Evolutionary conservation across 30 jellyfish, hydroid and myxozoan genomes (phyloP), one percentile per base, ranked within the genome.

Genomic region (Rhopilema esculentum): DNA sequence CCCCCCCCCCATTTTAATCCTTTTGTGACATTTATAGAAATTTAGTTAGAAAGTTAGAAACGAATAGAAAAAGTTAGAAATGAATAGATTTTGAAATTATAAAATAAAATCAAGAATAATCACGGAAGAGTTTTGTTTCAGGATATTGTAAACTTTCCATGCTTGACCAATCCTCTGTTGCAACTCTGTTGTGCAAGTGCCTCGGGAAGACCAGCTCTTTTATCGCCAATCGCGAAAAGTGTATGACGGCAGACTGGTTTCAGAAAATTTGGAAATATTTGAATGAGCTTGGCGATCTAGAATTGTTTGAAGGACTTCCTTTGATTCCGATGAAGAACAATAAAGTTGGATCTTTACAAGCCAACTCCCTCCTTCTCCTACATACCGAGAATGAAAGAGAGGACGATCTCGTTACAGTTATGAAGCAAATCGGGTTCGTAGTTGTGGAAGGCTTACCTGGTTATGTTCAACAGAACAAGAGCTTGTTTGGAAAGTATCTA

Each of bases 291-390:
- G 63, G 82, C 1, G 66, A 70, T 20, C 16, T 83, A 0, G 67
- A n/a, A 27, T 4, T 31, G 19, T 50, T 91, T 22, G 85, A 83
- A 16, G 97, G 97, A n/a, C 21, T 91, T 49, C 92, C 94, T 2
- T 22, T 91, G 6, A 75, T 91, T 16, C 94, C 91, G 4, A 20
- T 77, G 52, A 69, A 70, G 19, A 52, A 52, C 85, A 74, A 33
- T 1, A 33, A 28, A 49, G 76, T 61, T 30, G 53, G 48, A n/a
- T 32, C 57, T 16, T 18, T 61, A 52, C 40, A 23, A 21, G 25
- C 23, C n/a, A 52, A 7, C 6, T 77, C 87, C 8, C 2, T 77
- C 20, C 12, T 77, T 2, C 48, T 77, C 61, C 57, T 19, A 21
- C 16, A 26, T 17, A 27, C 29, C 4, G 66, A 77, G 17, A 18